Conservation (phyloP, 2,888 invertebrate genomes). For the Acrobasis consociella region DNA sequence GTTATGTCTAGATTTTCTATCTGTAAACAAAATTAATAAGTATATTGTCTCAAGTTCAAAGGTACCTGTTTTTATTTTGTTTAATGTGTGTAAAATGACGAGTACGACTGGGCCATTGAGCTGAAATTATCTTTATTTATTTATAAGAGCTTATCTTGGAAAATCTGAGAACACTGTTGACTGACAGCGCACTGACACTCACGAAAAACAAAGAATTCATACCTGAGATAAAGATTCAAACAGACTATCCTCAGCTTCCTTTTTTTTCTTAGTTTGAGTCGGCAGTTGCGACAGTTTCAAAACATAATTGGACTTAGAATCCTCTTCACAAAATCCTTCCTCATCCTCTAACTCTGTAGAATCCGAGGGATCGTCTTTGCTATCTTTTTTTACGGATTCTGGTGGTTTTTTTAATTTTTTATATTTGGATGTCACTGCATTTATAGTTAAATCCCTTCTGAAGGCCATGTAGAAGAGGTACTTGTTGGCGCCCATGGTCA, state of each 20-base stretch:
- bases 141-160: too few species aligned
- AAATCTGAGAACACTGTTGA: too few species aligned
- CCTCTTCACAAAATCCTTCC: slow-evolving; percentile 53
- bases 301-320: slow-evolving; percentile 85
- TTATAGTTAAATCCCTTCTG: slow-evolving; percentile 82
- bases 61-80: too few species aligned
- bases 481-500: slow-evolving; percentile 85
- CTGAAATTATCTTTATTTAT: too few species aligned
- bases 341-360: slow-evolving; percentile 41
- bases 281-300: slow-evolving; percentile 86
- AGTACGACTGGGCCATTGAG: too few species aligned
- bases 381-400: slow-evolving; percentile 34
- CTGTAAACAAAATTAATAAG: slow-evolving; percentile 57
- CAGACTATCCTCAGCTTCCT: slow-evolving; percentile 54
- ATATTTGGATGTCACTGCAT: slow-evolving; percentile 79
- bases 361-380: slow-evolving; percentile 33
- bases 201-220: slow-evolving; percentile 22
- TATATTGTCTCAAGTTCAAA: too few species aligned
- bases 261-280: slow-evolving; percentile 39
- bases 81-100: too few species aligned
- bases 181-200: too few species aligned
- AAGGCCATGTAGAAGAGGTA: slow-evolving; percentile 85
- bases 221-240: slow-evolving; percentile 87
- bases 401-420: slow-evolving; percentile 53
- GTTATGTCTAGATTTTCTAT: slow-evolving; percentile 87